Conservation (phyloP, 1,140 invertebrate genomes). For the Cydia pomonella region DNA sequence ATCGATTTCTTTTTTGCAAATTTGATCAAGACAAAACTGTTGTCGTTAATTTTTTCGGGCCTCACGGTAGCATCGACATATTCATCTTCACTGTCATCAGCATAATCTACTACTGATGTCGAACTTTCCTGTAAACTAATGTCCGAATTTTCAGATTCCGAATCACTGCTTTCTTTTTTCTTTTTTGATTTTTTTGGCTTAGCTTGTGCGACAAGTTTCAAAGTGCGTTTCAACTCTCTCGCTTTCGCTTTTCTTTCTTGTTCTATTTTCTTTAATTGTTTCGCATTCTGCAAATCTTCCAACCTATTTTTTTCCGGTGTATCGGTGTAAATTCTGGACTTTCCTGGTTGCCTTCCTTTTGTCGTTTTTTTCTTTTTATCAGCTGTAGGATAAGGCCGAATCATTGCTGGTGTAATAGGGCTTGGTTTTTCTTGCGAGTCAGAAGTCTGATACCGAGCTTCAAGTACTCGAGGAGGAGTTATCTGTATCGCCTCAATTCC, state of each 20-base stretch:
- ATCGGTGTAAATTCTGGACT: constrained; percentile 42
- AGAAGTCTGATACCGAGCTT: neutral
- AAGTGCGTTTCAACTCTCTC: constrained; percentile 37
- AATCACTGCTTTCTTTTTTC: no score
- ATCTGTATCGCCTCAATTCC: constrained; percentile 34
- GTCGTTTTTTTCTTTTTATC: constrained; percentile 34
- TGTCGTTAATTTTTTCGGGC: no score
- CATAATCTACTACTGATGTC: no score
- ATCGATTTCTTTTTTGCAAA: no score
- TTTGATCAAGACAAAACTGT: no score
- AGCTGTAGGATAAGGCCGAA: constrained; percentile 42
- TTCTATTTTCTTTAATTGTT: constrained; percentile 45
- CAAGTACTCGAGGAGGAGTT: neutral
- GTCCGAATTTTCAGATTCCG: no score
- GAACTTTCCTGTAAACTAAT: no score
- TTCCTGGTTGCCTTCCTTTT: constrained; percentile 39
- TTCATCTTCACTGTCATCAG: no score
- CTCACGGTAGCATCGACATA: no score
- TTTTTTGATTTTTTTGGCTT: no score
- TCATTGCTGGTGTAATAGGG: constrained; percentile 39
- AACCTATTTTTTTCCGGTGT: constrained; percentile 40
- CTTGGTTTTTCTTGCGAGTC: neutral
- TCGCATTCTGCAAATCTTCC: constrained; percentile 34
- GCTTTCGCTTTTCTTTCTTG: constrained; percentile 40
- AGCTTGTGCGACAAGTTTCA: no score